Base-by-base conservation (phyloP, 2,113 vertebrate genomes). In the Sinocyclocheilus grahami region DNA sequence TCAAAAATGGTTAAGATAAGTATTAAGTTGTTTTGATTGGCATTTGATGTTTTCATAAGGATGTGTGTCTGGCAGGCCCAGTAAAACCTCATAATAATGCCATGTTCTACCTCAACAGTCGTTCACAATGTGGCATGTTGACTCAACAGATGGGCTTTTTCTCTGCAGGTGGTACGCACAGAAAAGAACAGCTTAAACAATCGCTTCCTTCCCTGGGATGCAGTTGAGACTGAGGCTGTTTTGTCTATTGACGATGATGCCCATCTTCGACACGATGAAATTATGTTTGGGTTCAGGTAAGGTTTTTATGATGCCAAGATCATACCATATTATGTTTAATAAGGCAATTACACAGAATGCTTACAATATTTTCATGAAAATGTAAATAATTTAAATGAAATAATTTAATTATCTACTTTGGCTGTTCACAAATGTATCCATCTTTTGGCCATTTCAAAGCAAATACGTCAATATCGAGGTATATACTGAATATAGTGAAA, bases 161-260 rank as follows among this genome's bases (percentile, higher is more conserved):
- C 0, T 65, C 79, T 82, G 75, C 90, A 99, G 98, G 97, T 99
- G 0, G 97, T 99, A 8, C 97, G 95, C 81, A 99, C 98, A 0
- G 98, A 99, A 91, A 99, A 99, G 89, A 99, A 99, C 96, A 99
- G 98, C 90, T 94, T 99, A 37, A 99, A 99, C 92, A 99, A 99
- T 87, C 96, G 98, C 0, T 99, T 99, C 92, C 94, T 99, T 82
- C 98, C 98, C 0, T 99, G 97, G 97, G 97, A 98, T 22, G 96
- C 96, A 16, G 98, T 99, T 4, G 98, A 99, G 85, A 99, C 98
- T 0, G 98, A 99, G 90, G 98, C 98, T 89, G 96, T 99, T 91
- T 94, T 99, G 87, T 99, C 98, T 22, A 99, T 99, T 0, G 98
- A 99, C 0, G 98, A 99, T 0, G 98, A 99, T 0, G 98, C 98